Percentiles rank a stretch among this genome's conserved stretches.
These are phyloP conservation scores for Climacteris rufus DNA, from an alignment of 2,113 vertebrate genomes.

Conservation along the genomic window DNA sequence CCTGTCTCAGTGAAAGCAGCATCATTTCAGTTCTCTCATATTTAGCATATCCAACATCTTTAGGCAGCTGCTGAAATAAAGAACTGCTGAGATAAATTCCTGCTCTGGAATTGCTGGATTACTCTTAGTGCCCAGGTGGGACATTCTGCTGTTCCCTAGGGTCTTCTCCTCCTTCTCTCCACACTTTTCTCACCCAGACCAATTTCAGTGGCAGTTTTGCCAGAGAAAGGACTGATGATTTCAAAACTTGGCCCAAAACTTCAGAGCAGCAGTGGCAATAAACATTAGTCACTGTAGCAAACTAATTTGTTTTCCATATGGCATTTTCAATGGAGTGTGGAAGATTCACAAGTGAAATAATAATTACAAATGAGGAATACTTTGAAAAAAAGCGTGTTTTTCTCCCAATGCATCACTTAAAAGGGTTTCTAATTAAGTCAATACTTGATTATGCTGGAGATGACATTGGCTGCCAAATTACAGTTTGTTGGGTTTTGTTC, in stretches of 20 bases:
- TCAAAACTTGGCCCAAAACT: conserved; percentile 42
- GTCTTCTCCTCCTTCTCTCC: background rate
- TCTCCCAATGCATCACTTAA: conserved; percentile 56
- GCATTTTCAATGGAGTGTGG: conserved; percentile 52
- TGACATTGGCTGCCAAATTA: conserved; percentile 53
- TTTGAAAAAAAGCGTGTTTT: conserved; percentile 37
- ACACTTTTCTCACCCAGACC: background rate
- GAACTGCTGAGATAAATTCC: no score
- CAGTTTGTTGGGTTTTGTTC: conserved; percentile 28
- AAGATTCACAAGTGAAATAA: conserved; percentile 56
- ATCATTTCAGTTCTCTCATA: background rate
- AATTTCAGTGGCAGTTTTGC: background rate
- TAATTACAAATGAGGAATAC: conserved; percentile 57
- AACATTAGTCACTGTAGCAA: conserved; percentile 55
- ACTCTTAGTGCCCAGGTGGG: background rate
- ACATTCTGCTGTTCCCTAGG: background rate
- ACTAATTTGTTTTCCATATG: conserved; percentile 63
- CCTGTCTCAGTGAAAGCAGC: background rate
- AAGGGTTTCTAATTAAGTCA: conserved; percentile 69
- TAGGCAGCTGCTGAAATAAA: background rate
- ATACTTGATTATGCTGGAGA: conserved; percentile 51
- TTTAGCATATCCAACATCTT: background rate
- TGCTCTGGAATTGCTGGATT: background rate
- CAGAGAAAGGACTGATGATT: background rate
- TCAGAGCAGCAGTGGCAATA: conserved; percentile 46